phyloP scores from a whole-genome alignment of 2,113 vertebrate genomes.

The Xiphophorus couchianus region DNA sequence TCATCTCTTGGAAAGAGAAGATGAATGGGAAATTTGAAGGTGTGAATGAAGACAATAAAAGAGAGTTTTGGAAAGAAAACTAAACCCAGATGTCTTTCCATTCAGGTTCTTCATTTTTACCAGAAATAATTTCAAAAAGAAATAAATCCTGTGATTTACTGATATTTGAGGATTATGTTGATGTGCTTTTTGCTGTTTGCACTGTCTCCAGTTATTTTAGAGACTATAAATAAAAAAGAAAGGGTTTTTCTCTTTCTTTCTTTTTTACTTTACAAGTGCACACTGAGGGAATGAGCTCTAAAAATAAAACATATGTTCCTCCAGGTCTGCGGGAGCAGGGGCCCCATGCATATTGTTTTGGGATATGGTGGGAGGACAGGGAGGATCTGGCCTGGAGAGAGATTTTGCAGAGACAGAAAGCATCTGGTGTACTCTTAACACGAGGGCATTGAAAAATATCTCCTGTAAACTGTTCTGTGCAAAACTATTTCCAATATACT shows the following conservation, averaged over 20 bases:
- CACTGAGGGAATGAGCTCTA: conserved; percentile 71
- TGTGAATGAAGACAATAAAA: conserved; percentile 11
- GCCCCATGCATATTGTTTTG: conserved; percentile 77
- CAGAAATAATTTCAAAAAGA: background rate
- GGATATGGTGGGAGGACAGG: conserved; percentile 73
- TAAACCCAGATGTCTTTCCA: background rate
- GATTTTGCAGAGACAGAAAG: conserved; percentile 45
- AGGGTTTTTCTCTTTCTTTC: conserved; percentile 37
- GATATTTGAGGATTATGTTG: no score
- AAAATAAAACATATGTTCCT: conserved; percentile 83
- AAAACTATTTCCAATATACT: conserved; percentile 3
- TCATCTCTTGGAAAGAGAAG: conserved; percentile 59
- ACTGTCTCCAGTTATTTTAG: conserved; percentile 42
- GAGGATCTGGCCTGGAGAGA: conserved; percentile 59
- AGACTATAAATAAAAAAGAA: conserved; percentile 54
- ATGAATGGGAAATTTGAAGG: conserved; percentile 12
- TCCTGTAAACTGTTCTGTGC: background rate
- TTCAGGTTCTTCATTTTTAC: background rate
- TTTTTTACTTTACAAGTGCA: conserved; percentile 60
- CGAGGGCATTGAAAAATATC: conserved; percentile 22
- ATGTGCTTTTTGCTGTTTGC: conserved; percentile 30
- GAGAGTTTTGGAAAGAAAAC: conserved; percentile 1
- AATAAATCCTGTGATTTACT: background rate
- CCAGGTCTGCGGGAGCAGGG: conserved; percentile 73
- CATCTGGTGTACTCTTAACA: conserved; percentile 40